Base-by-base conservation (phyloP, 2,797 vertebrate genomes). In the Urocyon cinereoargenteus region DNA sequence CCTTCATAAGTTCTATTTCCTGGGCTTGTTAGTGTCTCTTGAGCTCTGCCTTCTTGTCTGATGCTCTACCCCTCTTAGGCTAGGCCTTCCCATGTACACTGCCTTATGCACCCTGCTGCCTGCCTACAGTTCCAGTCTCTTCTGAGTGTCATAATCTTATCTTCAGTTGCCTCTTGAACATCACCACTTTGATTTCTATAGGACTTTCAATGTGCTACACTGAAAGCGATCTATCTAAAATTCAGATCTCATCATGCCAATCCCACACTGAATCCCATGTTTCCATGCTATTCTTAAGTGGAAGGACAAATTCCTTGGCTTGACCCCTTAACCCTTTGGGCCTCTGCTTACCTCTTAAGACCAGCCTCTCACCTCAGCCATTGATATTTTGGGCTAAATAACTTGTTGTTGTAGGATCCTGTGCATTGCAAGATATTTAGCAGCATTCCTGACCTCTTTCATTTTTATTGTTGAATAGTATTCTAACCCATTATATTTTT, bases 291-390 rank as follows among this genome's bases (percentile, higher is more conserved):
- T 34, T 86, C 36, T 45, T 73, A 68, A 75, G 5, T 28, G 51
- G 36, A 86, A 86, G 6, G 4, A 26, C 40, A 68, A 9, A 61
- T 31, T 86, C 59, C 4, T 51, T 61, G 34, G 36, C 36, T 22
- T 86, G 36, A 59, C 66, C 31, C 26, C n/a, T 34, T 24, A 86
- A 51, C 22, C 1, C 21, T 59, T 81, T 18, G 73, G 31, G 40
- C 36, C 36, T 86, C 86, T 77, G 34, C 26, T 83, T 73, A 26
- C 40, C 57, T 96, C 72, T 93, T 90, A n/a, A 78, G 55, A 84
- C 34, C 34, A 78, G 36, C 34, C 3, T 53, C 78, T 82, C 72
- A 6, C 10, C 18, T 90, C 13, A 26, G 13, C 24, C 34, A 31
- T 11, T 62, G 55, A 72, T 45, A 90, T 21, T 57, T 79, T 49